Percentiles rank a stretch among this genome's conserved stretches.
phyloP scores from a whole-genome alignment of 2,113 vertebrate genomes.

The Caretta caretta region DNA sequence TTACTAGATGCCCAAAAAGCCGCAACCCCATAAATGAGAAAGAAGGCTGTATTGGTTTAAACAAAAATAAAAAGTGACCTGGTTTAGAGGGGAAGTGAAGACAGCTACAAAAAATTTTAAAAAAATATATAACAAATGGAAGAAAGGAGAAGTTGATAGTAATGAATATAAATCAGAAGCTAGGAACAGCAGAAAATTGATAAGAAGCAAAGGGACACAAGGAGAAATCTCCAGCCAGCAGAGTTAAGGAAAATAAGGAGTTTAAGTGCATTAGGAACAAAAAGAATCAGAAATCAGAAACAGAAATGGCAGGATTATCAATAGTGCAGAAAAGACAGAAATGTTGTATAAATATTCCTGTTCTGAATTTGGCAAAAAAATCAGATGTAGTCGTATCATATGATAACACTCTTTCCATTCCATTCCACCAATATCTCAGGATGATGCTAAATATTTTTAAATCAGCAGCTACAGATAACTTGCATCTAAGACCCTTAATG shows the following conservation, averaged over 20 bases:
- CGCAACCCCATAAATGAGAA: too few species aligned
- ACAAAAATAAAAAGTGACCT: too few species aligned
- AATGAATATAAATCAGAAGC: too few species aligned
- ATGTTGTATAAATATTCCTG: background rate
- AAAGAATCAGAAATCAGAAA: background rate
- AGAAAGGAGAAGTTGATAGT: too few species aligned
- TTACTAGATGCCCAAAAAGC: too few species aligned
- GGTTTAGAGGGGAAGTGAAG: too few species aligned
- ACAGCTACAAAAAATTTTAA: too few species aligned
- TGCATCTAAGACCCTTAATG: too few species aligned
- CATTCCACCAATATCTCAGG: background rate
- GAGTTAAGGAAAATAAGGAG: background rate
- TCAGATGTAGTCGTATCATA: background rate
- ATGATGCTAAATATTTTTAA: background rate
- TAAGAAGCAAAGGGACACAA: background rate
- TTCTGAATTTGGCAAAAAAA: background rate
- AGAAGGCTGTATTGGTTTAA: too few species aligned
- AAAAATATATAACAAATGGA: too few species aligned
- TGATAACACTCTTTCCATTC: background rate
- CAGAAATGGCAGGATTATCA: background rate
- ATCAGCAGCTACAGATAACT: background rate
- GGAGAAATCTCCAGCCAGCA: background rate
- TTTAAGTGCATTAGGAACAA: background rate
- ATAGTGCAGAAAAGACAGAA: background rate
- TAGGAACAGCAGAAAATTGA: too few species aligned